Evolutionary conservation across 1,140 invertebrate species (phyloP).

Genomic region (Matsumurasca onukii): DNA sequence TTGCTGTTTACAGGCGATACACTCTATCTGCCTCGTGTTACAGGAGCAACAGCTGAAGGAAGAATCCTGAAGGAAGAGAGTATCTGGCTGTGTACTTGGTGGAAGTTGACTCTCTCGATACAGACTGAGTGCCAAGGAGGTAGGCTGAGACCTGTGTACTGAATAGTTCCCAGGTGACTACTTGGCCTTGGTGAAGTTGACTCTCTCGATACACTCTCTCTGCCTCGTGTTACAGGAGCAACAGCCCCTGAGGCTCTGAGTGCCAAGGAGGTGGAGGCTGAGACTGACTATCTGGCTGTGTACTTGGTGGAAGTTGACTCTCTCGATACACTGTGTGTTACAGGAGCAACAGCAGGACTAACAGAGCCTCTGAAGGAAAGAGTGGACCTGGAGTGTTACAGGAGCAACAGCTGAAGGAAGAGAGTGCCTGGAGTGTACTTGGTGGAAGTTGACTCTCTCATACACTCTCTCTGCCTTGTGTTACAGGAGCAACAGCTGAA

Average conservation of each 20-base stretch:
- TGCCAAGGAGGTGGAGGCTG: slow-evolving; percentile 45
- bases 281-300: slow-evolving; percentile 56
- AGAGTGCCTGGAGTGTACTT: neutral
- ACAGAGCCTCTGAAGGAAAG: too few relatives aligned
- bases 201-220: neutral
- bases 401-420: slow-evolving; percentile 39
- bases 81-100: slow-evolving; percentile 58
- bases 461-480: neutral
- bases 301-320: slow-evolving; percentile 55
- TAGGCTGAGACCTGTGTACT: slow-evolving; percentile 49
- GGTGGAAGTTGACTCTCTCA: slow-evolving; percentile 36
- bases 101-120: too few relatives aligned
- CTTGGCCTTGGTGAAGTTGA: slow-evolving; percentile 50
- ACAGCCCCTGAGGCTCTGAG: slow-evolving; percentile 46
- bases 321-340: slow-evolving; percentile 44
- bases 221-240: slow-evolving; percentile 45
- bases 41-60: slow-evolving; percentile 49
- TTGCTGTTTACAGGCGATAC: slow-evolving; percentile 49
- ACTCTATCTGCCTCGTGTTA: neutral
- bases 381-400: too few relatives aligned
- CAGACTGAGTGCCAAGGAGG: slow-evolving; percentile 44
- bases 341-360: neutral
- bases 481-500: slow-evolving; percentile 48
- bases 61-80: slow-evolving; percentile 50
- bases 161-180: too few relatives aligned